A percentile compares a stretch with the other conserved stretches of the same genome.
Conservation (phyloP, 2,888 invertebrate genomes). For the Pheosia tremula region DNA sequence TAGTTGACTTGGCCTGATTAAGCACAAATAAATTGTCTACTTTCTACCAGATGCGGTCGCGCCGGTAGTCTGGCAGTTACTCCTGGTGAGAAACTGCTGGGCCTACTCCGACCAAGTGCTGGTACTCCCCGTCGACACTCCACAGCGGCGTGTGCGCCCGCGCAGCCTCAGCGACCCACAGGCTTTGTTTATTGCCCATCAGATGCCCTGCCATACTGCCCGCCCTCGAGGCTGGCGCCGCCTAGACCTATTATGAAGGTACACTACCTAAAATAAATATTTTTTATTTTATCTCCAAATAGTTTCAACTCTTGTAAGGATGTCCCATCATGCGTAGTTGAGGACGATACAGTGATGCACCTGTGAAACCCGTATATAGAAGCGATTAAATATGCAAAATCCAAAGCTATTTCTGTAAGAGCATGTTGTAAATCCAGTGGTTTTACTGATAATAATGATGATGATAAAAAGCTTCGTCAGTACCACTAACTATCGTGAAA, state of each 20-base stretch:
- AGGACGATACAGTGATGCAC: too few relatives aligned
- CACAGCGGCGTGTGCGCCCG: constrained; percentile 69
- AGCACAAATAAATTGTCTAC: background rate
- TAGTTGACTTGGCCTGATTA: too few relatives aligned
- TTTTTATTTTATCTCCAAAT: background rate
- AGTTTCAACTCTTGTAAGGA: constrained; percentile 2
- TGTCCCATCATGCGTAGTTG: too few relatives aligned
- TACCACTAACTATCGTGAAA: too few relatives aligned
- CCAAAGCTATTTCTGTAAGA: too few relatives aligned
- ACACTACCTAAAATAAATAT: background rate
- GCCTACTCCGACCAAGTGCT: constrained; percentile 76
- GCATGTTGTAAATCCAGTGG: constrained; percentile 1
- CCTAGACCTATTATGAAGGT: constrained; percentile 58
- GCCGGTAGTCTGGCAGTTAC: constrained; percentile 80
- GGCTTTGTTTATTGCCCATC: constrained; percentile 81
- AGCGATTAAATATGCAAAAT: too few relatives aligned
- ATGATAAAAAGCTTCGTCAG: background rate
- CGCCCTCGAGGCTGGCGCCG: constrained; percentile 73
- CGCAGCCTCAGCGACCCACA: constrained; percentile 54
- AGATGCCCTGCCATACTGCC: constrained; percentile 80
- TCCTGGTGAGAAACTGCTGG: constrained; percentile 81
- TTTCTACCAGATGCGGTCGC: constrained; percentile 66
- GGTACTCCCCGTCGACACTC: constrained; percentile 78
- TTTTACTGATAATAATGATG: background rate
- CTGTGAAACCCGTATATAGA: too few relatives aligned